Percentiles rank a stretch among this genome's conserved stretches.
phyloP scores from a whole-genome alignment of 2,113 vertebrate species.

The Galeopterus variegatus region DNA sequence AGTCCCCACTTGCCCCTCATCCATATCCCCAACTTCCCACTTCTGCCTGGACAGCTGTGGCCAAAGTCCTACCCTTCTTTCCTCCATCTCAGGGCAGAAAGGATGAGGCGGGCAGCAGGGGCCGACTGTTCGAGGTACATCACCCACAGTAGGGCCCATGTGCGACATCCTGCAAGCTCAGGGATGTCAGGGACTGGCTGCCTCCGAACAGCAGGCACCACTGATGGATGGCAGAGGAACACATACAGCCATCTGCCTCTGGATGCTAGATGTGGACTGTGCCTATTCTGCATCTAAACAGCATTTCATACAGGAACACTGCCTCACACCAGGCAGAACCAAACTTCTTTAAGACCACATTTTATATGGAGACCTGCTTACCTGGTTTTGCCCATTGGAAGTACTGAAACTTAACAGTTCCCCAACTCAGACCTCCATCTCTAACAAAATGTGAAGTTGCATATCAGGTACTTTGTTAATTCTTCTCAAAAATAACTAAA shows the following conservation, averaged over 20 bases:
- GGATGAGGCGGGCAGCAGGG: neutral
- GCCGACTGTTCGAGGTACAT: neutral
- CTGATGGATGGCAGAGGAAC: neutral
- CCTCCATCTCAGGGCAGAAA: neutral
- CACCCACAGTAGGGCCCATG: too few relatives aligned
- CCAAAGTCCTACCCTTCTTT: neutral
- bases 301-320: neutral
- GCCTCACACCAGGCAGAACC: neutral
- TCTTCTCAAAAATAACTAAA: neutral
- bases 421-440: neutral
- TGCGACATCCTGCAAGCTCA: neutral
- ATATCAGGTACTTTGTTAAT: neutral
- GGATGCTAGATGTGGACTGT: neutral
- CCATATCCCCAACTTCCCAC: neutral
- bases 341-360: neutral
- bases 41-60: neutral
- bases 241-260: neutral
- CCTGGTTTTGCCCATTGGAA: neutral
- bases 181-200: neutral
- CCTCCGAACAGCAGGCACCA: neutral
- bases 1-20: neutral
- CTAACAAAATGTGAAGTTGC: neutral
- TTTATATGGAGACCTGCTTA: neutral
- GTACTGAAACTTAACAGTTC: neutral
- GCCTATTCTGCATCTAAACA: neutral